Conservation (phyloP, 2,797 vertebrate species). For the Okamejei kenojei region DNA sequence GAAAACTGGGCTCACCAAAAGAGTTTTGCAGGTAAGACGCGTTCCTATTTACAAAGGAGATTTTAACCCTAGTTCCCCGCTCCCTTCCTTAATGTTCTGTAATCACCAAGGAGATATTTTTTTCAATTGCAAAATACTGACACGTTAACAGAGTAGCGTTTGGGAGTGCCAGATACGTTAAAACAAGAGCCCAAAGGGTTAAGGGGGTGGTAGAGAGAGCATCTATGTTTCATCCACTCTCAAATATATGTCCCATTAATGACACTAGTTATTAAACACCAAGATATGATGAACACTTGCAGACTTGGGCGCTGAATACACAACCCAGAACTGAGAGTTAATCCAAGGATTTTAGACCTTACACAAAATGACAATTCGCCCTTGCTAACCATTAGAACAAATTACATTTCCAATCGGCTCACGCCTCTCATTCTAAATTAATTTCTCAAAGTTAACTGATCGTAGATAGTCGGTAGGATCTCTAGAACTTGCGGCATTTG, state of each 20-base stretch:
- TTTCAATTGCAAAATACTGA: not conserved
- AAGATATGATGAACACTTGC: too few relatives aligned
- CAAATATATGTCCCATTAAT: not conserved
- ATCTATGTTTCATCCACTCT: constrained; percentile 36
- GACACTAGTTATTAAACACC: not conserved
- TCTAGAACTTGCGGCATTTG: too few relatives aligned
- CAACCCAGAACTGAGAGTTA: not conserved
- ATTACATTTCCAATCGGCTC: not conserved
- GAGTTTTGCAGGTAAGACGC: constrained; percentile 95
- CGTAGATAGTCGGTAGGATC: not conserved
- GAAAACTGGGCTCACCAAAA: constrained; percentile 98
- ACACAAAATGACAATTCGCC: not conserved
- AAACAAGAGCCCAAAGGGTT: constrained; percentile 2
- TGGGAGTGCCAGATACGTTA: not conserved
- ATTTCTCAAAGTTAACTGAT: not conserved
- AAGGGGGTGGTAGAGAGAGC: not conserved
- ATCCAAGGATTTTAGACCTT: not conserved
- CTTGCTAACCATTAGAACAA: not conserved
- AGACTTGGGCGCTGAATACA: not conserved
- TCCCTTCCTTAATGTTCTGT: not conserved
- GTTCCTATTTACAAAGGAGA: not conserved
- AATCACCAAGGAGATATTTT: not conserved
- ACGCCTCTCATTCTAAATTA: not conserved
- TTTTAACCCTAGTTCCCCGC: not conserved
- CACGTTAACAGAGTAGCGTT: not conserved